Percentiles rank a stretch among this genome's conserved stretches.
Evolutionary conservation across 2,888 invertebrate genomes (phyloP).

Genomic region (Pinctada fucata): DNA sequence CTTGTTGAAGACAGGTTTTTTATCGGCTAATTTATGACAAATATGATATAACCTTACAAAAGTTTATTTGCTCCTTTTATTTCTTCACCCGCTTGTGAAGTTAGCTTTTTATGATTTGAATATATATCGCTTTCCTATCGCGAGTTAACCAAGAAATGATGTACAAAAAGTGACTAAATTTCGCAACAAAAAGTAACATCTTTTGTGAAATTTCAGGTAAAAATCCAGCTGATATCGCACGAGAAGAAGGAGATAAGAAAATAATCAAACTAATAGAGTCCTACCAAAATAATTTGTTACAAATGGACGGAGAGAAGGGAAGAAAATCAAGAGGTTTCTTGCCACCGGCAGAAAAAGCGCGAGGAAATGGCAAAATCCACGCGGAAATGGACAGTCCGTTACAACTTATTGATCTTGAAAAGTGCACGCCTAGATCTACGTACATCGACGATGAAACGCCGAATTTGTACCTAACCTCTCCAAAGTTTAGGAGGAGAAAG

Average conservation of each 20-base stretch:
- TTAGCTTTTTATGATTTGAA: too few species aligned
- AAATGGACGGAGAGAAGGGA: slow-evolving; percentile 25
- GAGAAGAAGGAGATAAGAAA: slow-evolving; percentile 42
- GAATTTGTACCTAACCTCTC: slow-evolving; percentile 44
- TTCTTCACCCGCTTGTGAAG: too few species aligned
- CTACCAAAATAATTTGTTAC: slow-evolving; percentile 30
- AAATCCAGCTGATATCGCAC: slow-evolving; percentile 49
- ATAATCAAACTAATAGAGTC: slow-evolving; percentile 46
- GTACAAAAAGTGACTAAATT: too few species aligned
- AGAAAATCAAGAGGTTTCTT: slow-evolving; percentile 29
- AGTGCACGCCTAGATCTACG: slow-evolving; percentile 21
- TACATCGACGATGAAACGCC: slow-evolving; percentile 34
- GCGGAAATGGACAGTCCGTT: neutral
- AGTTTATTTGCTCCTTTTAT: too few species aligned
- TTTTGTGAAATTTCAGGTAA: slow-evolving; percentile 42
- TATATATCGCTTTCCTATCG: too few species aligned
- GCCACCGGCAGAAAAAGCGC: slow-evolving; percentile 30
- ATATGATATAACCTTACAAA: too few species aligned
- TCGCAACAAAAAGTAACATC: too few species aligned
- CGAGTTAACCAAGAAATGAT: too few species aligned
- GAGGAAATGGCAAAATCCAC: neutral
- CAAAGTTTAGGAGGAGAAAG: slow-evolving; percentile 44
- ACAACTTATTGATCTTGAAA: slow-evolving; percentile 13
- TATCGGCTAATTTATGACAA: too few species aligned
- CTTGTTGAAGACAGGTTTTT: too few species aligned